Evolutionary conservation across 2,797 vertebrate genomes (phyloP), one percentile per base, ranked within the genome.

Genomic region (Tadarida brasiliensis): DNA sequence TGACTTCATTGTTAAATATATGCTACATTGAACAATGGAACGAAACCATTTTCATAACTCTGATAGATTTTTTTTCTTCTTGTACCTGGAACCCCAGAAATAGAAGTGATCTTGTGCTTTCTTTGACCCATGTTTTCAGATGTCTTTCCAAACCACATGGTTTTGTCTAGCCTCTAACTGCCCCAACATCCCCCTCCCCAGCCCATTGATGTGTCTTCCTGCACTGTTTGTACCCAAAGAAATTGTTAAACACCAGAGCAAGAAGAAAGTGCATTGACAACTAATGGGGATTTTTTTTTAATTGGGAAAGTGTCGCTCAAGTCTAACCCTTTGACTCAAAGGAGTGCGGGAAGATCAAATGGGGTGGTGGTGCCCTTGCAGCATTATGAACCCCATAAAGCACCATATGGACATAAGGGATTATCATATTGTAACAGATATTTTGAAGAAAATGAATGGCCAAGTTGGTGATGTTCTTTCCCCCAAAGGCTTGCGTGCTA

Each of bases 401-500:
- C 49, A 77, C 77, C 10, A 5, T 7, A 44, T 2, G 77, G 26
- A 67, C 59, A 33, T 5, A 51, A 94, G 70, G 56, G 35, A 89
- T 86, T 88, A 57, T 74, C 12, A 33, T 63, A 59, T 35, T 35
- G 15, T 68, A 35, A 77, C 47, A 87, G 73, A 84, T 51, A 78
- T 71, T 90, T 68, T 85, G 70, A 80, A 92, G 81, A 73, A 96
- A 96, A 93, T n/a, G 39, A 56, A 94, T 91, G 83, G 9, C 9
- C n/a, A 14, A 28, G 28, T 90, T 93, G 54, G 61, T 3, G 10
- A 59, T 68, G 59, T 78, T 87, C 86, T 94, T 95, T 93, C 33
- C 78, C 63, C 71, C 4, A 82, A 90, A 97, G 90, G 33, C 14
- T 70, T 63, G 7, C 84, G 78, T 85, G 30, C 82, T 71, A 84